Evolutionary conservation across 2,113 vertebrate genomes (phyloP).

Genomic region (Elanoides forficatus): DNA sequence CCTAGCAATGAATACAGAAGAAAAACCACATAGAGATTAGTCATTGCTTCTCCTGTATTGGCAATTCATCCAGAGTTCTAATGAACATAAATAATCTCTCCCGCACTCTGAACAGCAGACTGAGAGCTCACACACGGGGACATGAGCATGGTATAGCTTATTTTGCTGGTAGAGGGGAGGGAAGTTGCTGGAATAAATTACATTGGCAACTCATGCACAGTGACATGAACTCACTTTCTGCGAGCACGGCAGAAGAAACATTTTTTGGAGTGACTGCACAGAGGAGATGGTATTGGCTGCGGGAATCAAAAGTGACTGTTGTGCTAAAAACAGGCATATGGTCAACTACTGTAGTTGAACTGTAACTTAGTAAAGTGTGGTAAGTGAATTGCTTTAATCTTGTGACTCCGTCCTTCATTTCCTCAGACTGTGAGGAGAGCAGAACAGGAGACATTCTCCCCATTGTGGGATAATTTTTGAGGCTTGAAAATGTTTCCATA

Average conservation of each 20-base stretch:
- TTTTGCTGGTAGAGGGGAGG: not conserved
- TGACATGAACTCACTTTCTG: not conserved
- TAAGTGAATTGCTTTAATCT: constrained; percentile 54
- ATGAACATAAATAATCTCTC: not conserved
- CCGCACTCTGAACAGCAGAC: not conserved
- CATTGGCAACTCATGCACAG: not conserved
- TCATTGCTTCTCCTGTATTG: not conserved
- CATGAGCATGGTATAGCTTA: not conserved
- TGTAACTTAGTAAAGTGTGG: constrained; percentile 64
- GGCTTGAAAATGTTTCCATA: constrained; percentile 58
- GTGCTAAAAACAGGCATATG: constrained; percentile 51
- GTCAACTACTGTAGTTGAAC: constrained; percentile 38
- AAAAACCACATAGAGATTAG: not conserved
- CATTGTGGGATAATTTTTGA: constrained; percentile 52
- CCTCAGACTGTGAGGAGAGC: not conserved
- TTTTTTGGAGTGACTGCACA: not conserved
- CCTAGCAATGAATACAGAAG: not conserved
- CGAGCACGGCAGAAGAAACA: not conserved
- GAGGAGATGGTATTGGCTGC: not conserved
- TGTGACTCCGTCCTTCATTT: constrained; percentile 52
- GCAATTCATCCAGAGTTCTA: not conserved
- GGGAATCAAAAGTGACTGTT: constrained; percentile 26
- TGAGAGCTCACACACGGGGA: not conserved
- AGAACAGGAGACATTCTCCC: constrained; percentile 43
- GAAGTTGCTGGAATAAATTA: not conserved